These are phyloP conservation scores for Oppia nitens DNA, from an alignment of 1,140 invertebrate species.

Conservation along the genomic window DNA sequence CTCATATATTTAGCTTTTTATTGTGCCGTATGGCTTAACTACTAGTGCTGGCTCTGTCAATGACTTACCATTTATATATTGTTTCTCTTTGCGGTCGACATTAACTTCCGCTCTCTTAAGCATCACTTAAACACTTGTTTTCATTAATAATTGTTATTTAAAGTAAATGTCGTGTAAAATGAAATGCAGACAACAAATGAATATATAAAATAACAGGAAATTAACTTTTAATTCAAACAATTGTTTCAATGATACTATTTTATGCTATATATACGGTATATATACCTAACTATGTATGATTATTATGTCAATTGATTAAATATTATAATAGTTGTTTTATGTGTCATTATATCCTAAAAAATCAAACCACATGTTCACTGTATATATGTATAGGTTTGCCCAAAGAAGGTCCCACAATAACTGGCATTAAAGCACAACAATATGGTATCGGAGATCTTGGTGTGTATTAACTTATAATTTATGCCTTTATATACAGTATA, in stretches of 20 bases:
- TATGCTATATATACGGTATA: too few relatives aligned
- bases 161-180: not conserved
- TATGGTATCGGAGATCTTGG: slow-evolving; percentile 14
- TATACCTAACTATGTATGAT: too few relatives aligned
- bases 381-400: slow-evolving; percentile 20
- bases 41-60: not conserved
- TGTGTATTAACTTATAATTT: not conserved
- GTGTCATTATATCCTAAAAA: too few relatives aligned
- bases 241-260: not conserved
- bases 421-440: slow-evolving; percentile 18
- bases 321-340: too few relatives aligned
- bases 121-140: too few relatives aligned
- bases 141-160: not conserved
- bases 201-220: not conserved
- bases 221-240: not conserved
- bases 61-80: not conserved
- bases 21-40: too few relatives aligned
- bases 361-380: too few relatives aligned
- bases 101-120: not conserved
- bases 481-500: not conserved
- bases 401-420: slow-evolving; percentile 19
- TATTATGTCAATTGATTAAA: too few relatives aligned
- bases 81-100: not conserved
- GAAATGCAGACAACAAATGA: not conserved
- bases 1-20: too few relatives aligned